Evolutionary conservation across 1,140 invertebrate genomes (phyloP).

Genomic region (Chironomus tepperi): DNA sequence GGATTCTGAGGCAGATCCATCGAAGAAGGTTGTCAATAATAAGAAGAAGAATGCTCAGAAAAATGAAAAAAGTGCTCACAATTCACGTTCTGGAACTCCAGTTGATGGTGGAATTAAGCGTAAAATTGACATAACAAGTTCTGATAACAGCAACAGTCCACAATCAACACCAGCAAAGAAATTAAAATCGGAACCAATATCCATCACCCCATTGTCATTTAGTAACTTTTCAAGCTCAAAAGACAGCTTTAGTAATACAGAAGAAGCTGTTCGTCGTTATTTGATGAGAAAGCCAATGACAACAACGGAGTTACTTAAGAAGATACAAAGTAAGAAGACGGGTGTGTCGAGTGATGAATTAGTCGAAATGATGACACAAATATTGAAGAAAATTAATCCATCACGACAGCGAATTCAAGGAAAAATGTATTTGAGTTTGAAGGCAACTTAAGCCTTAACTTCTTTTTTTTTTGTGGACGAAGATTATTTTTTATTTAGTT

Average conservation of each 20-base stretch:
- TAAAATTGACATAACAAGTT: constrained; percentile 41
- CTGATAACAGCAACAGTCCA: constrained; percentile 40
- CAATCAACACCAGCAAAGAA: constrained; percentile 48
- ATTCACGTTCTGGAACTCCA: constrained; percentile 57
- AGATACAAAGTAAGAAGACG: constrained; percentile 93
- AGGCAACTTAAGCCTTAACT: constrained; percentile 36
- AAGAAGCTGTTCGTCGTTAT: constrained; percentile 88
- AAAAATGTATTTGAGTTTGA: constrained; percentile 90
- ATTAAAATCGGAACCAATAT: constrained; percentile 46
- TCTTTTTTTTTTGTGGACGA: background rate
- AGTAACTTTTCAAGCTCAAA: constrained; percentile 35
- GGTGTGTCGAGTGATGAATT: constrained; percentile 80
- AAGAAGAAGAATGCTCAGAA: constrained; percentile 42
- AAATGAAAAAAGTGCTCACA: constrained; percentile 45
- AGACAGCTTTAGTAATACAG: constrained; percentile 75
- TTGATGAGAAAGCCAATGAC: constrained; percentile 93
- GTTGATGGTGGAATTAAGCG: constrained; percentile 42
- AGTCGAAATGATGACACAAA: constrained; percentile 87
- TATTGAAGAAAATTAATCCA: constrained; percentile 91
- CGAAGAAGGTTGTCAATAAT: constrained; percentile 17
- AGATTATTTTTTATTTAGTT: too few species aligned
- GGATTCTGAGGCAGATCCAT: constrained; percentile 49
- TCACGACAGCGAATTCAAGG: constrained; percentile 85
- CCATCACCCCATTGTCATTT: constrained; percentile 32
- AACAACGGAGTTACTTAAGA: constrained; percentile 85